phyloP scores from a whole-genome alignment of 1,140 invertebrate species.

The Araneus ventricosus region DNA sequence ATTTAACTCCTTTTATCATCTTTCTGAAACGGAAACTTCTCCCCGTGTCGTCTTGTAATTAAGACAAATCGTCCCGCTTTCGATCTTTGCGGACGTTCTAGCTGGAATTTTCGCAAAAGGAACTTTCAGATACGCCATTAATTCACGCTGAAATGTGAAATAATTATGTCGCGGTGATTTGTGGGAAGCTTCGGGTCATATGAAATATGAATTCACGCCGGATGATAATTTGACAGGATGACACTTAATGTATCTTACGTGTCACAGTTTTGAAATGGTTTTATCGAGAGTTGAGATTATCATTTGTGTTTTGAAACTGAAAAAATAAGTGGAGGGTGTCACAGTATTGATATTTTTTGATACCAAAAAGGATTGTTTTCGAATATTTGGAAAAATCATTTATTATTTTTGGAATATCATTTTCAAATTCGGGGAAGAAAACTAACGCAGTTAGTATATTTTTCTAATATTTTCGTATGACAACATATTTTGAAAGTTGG shows the following conservation, averaged over 20 bases:
- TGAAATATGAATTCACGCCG: background rate
- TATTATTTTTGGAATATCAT: no score
- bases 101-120: background rate
- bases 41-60: background rate
- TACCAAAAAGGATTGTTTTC: no score
- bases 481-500: no score
- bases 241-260: background rate
- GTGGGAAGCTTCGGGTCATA: background rate
- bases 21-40: background rate
- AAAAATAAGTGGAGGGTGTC: no score
- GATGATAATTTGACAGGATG: background rate
- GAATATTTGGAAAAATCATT: no score
- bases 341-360: no score
- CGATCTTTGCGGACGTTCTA: background rate
- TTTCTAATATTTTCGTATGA: no score
- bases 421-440: no score
- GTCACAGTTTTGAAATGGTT: background rate
- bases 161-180: background rate
- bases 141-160: background rate
- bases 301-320: no score
- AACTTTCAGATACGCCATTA: background rate
- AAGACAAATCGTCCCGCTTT: background rate
- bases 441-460: no score
- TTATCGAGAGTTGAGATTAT: no score
- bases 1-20: constrained; percentile 29